Conservation (phyloP, 2,797 vertebrate genomes). For the Pterois miles region DNA sequence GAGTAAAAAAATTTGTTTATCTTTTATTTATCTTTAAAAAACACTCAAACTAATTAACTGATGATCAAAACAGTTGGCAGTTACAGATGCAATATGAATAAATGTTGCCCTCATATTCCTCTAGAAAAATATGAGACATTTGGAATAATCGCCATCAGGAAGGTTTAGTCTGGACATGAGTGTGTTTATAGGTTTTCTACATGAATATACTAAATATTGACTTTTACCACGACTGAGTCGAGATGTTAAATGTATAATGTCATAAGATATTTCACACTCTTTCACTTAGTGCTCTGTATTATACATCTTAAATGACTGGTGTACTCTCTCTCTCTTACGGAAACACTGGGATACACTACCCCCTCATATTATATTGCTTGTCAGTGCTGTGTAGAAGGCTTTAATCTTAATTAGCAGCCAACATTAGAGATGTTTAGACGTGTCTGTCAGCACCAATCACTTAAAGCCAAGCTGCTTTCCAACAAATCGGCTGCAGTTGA, state of each 20-base stretch:
- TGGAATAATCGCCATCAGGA: not conserved
- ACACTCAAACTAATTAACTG: no score
- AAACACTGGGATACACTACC: slow-evolving; percentile 22
- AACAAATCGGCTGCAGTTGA: slow-evolving; percentile 45
- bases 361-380: slow-evolving; percentile 39
- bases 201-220: slow-evolving; percentile 12
- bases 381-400: slow-evolving; percentile 50
- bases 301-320: slow-evolving; percentile 15
- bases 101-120: not conserved
- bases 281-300: slow-evolving; percentile 15
- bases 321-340: not conserved
- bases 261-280: slow-evolving; percentile 46
- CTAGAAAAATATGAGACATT: not conserved
- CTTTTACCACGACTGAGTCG: not conserved
- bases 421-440: slow-evolving; percentile 70
- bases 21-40: no score
- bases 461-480: slow-evolving; percentile 37
- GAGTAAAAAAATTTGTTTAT: no score
- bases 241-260: slow-evolving; percentile 32
- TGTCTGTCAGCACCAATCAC: slow-evolving; percentile 65
- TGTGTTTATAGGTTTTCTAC: not conserved
- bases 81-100: not conserved
- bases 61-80: no score
- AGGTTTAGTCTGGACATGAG: not conserved
- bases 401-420: slow-evolving; percentile 69